Base-by-base conservation (phyloP, 2,888 invertebrate genomes). In the Crocallis elinguaria region DNA sequence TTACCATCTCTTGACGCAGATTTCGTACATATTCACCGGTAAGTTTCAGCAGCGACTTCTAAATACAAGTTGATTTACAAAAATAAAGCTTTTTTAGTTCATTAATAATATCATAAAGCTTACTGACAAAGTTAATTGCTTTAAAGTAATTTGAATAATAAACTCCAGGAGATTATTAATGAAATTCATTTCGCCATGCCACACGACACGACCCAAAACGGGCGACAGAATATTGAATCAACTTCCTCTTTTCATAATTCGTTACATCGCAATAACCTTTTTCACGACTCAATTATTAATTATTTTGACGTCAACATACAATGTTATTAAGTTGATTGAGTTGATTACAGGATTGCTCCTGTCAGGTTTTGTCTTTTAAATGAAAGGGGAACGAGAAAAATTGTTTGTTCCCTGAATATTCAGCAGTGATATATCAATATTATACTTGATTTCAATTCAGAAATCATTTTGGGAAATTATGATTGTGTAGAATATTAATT, bases 231-330 rank as follows among this genome's bases (percentile, higher is more conserved):
- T 25, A 43, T 50, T 50, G 27, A 38, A 50, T 43, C 14, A 17
- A 9, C n/a, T 35, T n/a, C 8, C 19, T 9, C 4, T 21, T 30
- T 43, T 32, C 37, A 50, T 30, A 17, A 54, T 59, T 45, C 5
- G 45, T 46, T 36, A 53, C 50, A 45, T 60, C 9, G 37, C 55
- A 12, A 27, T 54, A 64, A 49, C 44, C 39, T 44, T 45, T 52
- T 52, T 45, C 49, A 36, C 45, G 37, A 33, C 32, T n/a, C n/a
- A n/a, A 49, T 55, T 52, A 58, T 56, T 56, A 39, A 59, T 63
- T 30, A 57, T 38, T 63, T 42, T 53, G 41, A 49, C 41, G 56
- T 60, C 39, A 58, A 44, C 43, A 37, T n/a, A 43, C 50, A 36
- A 39, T 38, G 23, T 38, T 32, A 50, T 64, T 63, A 49, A n/a